These are phyloP conservation scores for Tiliacea aurago DNA, from an alignment of 2,888 invertebrate genomes.

Conservation along the genomic window DNA sequence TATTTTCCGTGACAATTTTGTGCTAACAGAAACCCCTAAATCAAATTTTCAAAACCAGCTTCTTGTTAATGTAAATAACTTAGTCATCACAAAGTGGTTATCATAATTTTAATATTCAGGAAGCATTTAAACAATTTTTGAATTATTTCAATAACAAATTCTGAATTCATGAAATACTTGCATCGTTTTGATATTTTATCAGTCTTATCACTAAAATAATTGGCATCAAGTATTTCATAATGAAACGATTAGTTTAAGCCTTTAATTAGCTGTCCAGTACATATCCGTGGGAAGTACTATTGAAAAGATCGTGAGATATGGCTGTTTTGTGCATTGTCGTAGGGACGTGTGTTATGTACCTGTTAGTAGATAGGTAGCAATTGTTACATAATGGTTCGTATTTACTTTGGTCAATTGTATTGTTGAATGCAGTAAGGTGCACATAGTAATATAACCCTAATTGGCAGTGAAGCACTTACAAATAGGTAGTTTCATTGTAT, in stretches of 20 bases:
- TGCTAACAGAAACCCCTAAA: no score
- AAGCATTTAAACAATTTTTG: no score
- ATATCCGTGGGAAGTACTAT: constrained; percentile 58
- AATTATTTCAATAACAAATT: not conserved
- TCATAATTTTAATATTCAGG: no score
- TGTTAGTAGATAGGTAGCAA: constrained; percentile 18
- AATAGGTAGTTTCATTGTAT: no score
- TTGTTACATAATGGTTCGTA: constrained; percentile 25
- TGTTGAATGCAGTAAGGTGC: constrained; percentile 15
- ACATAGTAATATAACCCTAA: not conserved
- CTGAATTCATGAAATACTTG: constrained; percentile 32
- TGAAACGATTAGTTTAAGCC: constrained; percentile 39
- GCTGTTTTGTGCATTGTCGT: constrained; percentile 38
- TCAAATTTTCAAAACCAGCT: no score
- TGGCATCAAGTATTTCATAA: constrained; percentile 37
- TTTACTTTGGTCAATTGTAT: constrained; percentile 36
- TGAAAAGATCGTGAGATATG: constrained; percentile 55
- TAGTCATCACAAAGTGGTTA: no score
- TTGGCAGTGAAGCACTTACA: not conserved
- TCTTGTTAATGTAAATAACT: no score
- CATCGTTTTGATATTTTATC: constrained; percentile 1
- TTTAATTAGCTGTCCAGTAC: constrained; percentile 46
- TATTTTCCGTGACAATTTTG: no score
- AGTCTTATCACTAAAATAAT: constrained; percentile 10
- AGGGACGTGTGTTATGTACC: constrained; percentile 29